Evolutionary conservation across 1,140 invertebrate species (phyloP), one percentile per base, ranked within the genome.

Genomic region (Oscheius sp.): DNA sequence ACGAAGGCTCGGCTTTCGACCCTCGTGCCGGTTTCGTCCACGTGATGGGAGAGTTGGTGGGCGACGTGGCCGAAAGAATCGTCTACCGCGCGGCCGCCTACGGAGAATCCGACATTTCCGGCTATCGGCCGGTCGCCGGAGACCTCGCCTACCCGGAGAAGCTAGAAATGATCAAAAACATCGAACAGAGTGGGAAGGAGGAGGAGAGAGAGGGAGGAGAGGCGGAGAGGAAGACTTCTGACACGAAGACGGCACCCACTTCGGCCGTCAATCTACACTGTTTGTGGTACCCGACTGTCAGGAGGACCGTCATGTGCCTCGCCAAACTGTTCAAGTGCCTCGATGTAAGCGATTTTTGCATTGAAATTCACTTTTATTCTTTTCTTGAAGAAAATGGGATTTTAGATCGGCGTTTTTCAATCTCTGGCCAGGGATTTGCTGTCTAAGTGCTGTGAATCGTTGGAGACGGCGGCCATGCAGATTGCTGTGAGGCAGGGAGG

Each of bases 251-350:
- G 64, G 74, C 64, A 71, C 70, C 31, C 77, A 77, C 84, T 82
- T 95, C 93, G 0, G 93, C 94, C 0, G 94, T 95, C 28, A 95
- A 99, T 88, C 86, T 97, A 7, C 96, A 99, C 86, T 96, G 95
- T 0, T 96, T 99, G 94, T 99, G 96, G 96, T 99, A 97, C 87
- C 96, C 96, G 0, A 95, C 93, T 0, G 93, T 99, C 0, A 88
- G 95, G 18, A 87, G 96, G 61, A 96, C 95, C 0, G 85, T 99
- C 7, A 91, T 97, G 29, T 97, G 94, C 81, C 86, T 99, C 1
- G 97, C 94, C 0, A 91, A 97, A 76, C 87, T 99, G 0, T 97
- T 96, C 86, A 88, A 95, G 66, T 98, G 95, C 85, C 89, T 99
- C 3, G 95, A 98, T 86, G 88, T 88, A 79, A 86, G 87, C 63